phyloP scores from a whole-genome alignment of 2,888 invertebrate genomes.

The Pomacea canaliculata region DNA sequence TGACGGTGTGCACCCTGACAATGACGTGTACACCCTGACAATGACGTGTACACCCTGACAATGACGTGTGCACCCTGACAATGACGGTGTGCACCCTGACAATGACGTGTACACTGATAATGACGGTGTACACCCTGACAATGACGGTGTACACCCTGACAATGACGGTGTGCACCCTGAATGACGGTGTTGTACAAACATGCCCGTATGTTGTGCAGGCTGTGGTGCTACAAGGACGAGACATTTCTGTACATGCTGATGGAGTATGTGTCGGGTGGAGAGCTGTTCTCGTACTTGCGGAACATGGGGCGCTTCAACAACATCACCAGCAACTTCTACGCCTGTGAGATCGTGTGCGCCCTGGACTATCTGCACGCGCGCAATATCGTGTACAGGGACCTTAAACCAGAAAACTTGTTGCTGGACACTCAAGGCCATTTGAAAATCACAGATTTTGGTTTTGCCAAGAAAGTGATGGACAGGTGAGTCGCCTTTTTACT shows the following conservation, averaged over 20 bases:
- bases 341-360: conserved; percentile 93
- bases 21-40: no score
- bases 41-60: no score
- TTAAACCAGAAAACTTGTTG: conserved; percentile 84
- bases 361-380: conserved; percentile 93
- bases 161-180: no score
- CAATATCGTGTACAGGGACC: conserved; percentile 68
- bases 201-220: conserved; percentile 30
- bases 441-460: conserved; percentile 98
- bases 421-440: conserved; percentile 93
- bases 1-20: no score
- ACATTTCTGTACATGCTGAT: conserved; percentile 95
- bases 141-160: no score
- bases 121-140: no score
- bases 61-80: no score
- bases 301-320: conserved; percentile 87
- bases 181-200: no score
- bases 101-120: no score
- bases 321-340: conserved; percentile 90
- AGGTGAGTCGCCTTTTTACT: conserved; percentile 71
- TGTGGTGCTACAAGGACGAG: conserved; percentile 82
- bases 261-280: conserved; percentile 95
- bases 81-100: no score
- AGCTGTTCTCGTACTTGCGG: conserved; percentile 94
- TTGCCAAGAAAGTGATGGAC: conserved; percentile 93